These are phyloP conservation scores for Eleginops maclovinus DNA, from an alignment of 2,113 vertebrate genomes.

Conservation along the genomic window DNA sequence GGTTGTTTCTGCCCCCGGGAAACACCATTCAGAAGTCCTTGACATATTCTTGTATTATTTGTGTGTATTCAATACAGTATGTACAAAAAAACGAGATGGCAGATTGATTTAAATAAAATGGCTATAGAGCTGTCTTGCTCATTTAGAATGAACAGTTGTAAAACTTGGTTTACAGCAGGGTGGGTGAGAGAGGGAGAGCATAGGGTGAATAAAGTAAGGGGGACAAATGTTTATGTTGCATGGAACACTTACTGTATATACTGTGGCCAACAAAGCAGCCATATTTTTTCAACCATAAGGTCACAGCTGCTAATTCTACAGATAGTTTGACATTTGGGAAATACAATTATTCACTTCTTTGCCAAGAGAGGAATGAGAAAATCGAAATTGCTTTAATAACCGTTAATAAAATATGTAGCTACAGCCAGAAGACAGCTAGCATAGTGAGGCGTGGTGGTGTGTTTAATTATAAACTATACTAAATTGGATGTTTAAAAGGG, in stretches of 20 bases:
- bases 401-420: background rate
- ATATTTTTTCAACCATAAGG: background rate
- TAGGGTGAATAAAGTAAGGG: too few species aligned
- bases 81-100: background rate
- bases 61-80: background rate
- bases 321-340: background rate
- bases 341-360: background rate
- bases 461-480: too few species aligned
- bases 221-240: too few species aligned
- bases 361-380: background rate
- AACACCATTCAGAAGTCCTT: background rate
- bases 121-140: background rate
- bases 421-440: background rate
- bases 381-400: background rate
- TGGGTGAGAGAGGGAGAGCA: background rate
- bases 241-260: too few species aligned
- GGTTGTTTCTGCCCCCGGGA: background rate
- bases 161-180: background rate
- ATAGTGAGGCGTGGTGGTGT: too few species aligned
- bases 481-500: too few species aligned
- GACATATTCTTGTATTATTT: background rate
- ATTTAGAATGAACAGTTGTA: background rate
- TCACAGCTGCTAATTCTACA: background rate
- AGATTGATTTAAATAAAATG: background rate
- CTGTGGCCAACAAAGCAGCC: background rate